Evolutionary conservation across 2,797 vertebrate genomes (phyloP), one percentile per base, ranked within the genome.

Genomic region (Hypotaenidia philippensis): DNA sequence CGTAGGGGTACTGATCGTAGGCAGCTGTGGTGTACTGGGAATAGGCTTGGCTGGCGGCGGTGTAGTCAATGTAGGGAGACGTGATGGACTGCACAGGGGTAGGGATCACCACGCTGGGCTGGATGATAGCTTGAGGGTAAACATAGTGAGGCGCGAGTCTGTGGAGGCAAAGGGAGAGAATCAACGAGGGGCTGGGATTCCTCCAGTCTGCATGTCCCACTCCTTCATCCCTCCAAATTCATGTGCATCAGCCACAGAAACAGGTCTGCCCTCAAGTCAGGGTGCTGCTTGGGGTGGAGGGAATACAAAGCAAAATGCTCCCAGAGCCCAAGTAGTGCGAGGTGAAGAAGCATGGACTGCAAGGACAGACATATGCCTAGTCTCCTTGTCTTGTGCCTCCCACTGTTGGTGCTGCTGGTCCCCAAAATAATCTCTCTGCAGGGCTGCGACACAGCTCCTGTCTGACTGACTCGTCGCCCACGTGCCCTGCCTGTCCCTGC

Each of bases 1-100:
- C 98, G 1, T 99, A 99, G 0, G 99, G 99, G 92, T 99, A 99
- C 98, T 99, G 99, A 75, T 99, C 99, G 6, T 99, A 99, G 97
- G 99, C 97, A 57, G 99, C 98, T 25, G 99, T 98, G 87, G 98
- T 97, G 76, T 99, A 99, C 97, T 99, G 99, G 68, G 97, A 95
- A 22, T 99, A 99, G 97, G 99, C 98, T n/a, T 98, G 98, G 88
- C 97, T 98, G 74, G 98, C 97, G 0, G 99, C 89, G 4, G 97
- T 98, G 98, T 99, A 99, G 97, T 99, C 99, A 49, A 99, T 97
- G 97, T 99, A 99, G 10, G 99, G 98, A 74, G 99, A 98, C 36
- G 98, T 98, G 90, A 99, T 97, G 2, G 99, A 98, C 66, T 99
- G 98, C 31, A 99, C 97, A 0, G 99, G 99, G 44, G 98, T 98